phyloP scores from a whole-genome alignment of 2,888 invertebrate species.

The Agonopterix heracliana region DNA sequence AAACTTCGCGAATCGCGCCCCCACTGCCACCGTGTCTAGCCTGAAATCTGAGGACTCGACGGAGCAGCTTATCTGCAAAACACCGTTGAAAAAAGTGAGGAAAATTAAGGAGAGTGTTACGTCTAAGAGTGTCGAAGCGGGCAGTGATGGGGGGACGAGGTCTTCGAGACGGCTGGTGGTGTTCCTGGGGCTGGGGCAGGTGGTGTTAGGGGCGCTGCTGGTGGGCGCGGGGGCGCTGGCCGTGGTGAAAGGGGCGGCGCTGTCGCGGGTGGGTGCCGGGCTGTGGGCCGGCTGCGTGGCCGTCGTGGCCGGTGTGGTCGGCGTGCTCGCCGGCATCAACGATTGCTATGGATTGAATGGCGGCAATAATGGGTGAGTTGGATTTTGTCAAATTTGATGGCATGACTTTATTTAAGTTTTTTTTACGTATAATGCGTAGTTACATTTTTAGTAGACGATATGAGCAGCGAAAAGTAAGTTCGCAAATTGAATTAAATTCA shows the following conservation, averaged over 20 bases:
- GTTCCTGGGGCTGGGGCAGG: conserved; percentile 76
- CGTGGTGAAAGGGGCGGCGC: conserved; percentile 77
- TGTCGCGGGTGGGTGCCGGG: conserved; percentile 78
- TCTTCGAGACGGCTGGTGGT: conserved; percentile 58
- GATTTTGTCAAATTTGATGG: not conserved
- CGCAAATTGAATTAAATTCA: no score
- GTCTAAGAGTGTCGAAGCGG: conserved; percentile 60
- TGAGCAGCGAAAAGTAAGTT: no score
- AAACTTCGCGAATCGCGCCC: conserved; percentile 28
- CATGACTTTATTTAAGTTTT: no score
- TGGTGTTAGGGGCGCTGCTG: conserved; percentile 78
- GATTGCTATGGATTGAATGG: conserved; percentile 69
- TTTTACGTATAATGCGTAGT: no score
- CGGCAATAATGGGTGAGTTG: conserved; percentile 44
- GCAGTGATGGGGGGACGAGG: conserved; percentile 36
- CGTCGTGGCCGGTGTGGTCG: conserved; percentile 77
- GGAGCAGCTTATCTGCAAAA: conserved; percentile 75
- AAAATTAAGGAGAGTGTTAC: conserved; percentile 47
- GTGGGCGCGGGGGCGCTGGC: conserved; percentile 79
- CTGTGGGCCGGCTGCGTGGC: conserved; percentile 81
- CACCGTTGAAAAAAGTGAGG: conserved; percentile 50
- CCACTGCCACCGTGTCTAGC: conserved; percentile 64
- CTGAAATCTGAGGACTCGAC: conserved; percentile 73
- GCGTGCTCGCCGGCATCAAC: conserved; percentile 77
- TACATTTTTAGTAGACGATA: no score